phyloP scores from a whole-genome alignment of 2,888 invertebrate species.

The Disparrhopalites patrizii region DNA sequence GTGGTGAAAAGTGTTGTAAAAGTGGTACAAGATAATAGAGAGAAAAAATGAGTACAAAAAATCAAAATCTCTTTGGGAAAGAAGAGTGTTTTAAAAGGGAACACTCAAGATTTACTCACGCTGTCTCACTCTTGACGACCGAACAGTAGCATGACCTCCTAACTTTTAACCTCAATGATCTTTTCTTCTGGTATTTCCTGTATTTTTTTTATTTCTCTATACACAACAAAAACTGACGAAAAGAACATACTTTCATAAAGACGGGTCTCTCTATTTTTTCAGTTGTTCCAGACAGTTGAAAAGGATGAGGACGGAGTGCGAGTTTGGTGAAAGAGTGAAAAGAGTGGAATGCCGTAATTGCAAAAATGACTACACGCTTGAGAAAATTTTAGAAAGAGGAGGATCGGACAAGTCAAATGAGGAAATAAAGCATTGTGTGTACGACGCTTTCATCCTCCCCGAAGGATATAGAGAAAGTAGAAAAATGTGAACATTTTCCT shows the following conservation, averaged over 20 bases:
- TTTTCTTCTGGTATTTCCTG: neutral
- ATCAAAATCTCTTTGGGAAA: too few species aligned
- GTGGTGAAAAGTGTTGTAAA: too few species aligned
- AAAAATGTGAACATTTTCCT: slow-evolving; percentile 14
- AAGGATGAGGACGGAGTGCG: too few species aligned
- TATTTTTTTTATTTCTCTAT: neutral
- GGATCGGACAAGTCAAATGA: slow-evolving; percentile 23
- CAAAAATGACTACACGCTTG: slow-evolving; percentile 29
- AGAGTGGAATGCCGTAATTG: slow-evolving; percentile 32
- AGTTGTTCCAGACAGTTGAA: slow-evolving; percentile 11
- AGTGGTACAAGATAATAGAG: too few species aligned
- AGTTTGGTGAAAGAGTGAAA: slow-evolving; percentile 24
- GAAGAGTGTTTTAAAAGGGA: neutral
- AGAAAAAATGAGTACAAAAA: too few species aligned
- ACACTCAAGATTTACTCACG: slow-evolving; percentile 9
- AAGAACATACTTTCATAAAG: slow-evolving; percentile 11
- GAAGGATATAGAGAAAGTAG: neutral
- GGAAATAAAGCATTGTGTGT: slow-evolving; percentile 31
- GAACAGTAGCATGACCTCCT: neutral
- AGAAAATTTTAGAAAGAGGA: slow-evolving; percentile 27
- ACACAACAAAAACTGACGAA: neutral
- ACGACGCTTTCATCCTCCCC: slow-evolving; percentile 14
- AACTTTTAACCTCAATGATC: slow-evolving; percentile 6
- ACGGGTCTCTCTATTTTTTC: neutral
- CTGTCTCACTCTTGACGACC: neutral